These are phyloP conservation scores for Erebia epiphron DNA, from an alignment of 2,888 invertebrate genomes.

Conservation along the genomic window DNA sequence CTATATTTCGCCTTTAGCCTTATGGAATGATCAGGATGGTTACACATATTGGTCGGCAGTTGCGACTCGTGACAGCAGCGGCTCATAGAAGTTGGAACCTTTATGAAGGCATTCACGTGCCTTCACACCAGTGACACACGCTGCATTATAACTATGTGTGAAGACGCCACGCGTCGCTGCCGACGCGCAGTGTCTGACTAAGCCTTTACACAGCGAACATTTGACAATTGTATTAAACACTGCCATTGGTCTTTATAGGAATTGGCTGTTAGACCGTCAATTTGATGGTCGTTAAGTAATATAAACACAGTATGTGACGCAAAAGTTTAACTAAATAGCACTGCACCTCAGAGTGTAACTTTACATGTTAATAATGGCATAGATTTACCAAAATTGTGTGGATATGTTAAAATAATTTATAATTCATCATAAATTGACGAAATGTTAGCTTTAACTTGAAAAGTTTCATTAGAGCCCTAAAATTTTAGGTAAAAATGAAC, in stretches of 20 bases:
- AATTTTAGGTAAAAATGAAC: neutral
- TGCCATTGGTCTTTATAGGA: slow-evolving; percentile 14
- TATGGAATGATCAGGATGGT: neutral
- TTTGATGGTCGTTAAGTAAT: neutral
- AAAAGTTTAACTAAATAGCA: neutral
- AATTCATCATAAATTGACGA: no score
- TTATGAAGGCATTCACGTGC: neutral
- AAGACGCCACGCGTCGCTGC: neutral
- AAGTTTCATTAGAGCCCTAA: neutral
- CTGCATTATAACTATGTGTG: no score
- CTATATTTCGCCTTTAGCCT: neutral
- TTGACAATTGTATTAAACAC: slow-evolving; percentile 13
- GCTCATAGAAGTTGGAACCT: neutral
- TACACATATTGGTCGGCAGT: neutral
- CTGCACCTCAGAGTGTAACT: no score
- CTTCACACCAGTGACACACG: no score
- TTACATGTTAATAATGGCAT: no score
- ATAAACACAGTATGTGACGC: neutral
- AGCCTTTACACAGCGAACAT: slow-evolving; percentile 15
- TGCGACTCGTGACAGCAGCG: neutral
- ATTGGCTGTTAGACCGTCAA: slow-evolving; percentile 8
- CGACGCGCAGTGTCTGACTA: neutral
- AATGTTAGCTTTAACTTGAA: no score
- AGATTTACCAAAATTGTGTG: no score
- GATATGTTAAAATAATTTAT: no score